Percentiles rank a stretch among this genome's conserved stretches.
Conservation (phyloP, 2,797 vertebrate genomes). For the Sebastes ruberrimus region DNA sequence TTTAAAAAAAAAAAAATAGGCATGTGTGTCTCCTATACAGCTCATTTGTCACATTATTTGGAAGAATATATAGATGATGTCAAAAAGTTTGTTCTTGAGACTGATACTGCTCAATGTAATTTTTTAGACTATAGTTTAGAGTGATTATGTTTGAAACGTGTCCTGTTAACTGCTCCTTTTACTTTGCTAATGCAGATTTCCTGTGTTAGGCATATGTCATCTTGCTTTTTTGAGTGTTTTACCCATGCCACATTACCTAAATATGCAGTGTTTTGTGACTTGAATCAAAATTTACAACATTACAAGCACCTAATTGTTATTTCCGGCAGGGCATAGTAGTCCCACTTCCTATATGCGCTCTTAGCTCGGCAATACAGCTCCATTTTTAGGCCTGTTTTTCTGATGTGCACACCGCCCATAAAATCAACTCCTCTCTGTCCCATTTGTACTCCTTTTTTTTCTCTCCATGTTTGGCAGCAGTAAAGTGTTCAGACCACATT, state of each 20-base stretch:
- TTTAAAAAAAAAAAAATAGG: background rate
- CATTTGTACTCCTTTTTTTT: background rate
- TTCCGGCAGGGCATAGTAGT: slow-evolving; percentile 24
- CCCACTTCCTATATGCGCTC: background rate
- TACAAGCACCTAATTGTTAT: background rate
- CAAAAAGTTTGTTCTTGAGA: background rate
- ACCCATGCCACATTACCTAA: background rate
- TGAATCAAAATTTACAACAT: background rate
- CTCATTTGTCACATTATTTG: background rate
- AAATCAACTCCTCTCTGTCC: background rate
- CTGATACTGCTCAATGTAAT: background rate
- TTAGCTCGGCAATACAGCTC: background rate
- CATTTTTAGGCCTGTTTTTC: background rate
- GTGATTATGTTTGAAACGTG: background rate
- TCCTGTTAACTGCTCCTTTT: background rate
- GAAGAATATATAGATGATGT: background rate
- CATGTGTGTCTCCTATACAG: background rate
- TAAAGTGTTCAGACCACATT: slow-evolving; percentile 8
- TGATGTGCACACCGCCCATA: background rate
- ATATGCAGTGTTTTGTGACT: background rate
- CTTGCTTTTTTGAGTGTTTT: background rate
- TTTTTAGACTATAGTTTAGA: background rate
- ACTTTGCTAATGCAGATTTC: background rate
- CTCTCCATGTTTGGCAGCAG: background rate
- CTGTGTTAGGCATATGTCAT: background rate